A percentile compares a stretch with the other conserved stretches of the same genome.
Evolutionary conservation across 2,113 vertebrate genomes (phyloP).

Genomic region (Alethe diademata): DNA sequence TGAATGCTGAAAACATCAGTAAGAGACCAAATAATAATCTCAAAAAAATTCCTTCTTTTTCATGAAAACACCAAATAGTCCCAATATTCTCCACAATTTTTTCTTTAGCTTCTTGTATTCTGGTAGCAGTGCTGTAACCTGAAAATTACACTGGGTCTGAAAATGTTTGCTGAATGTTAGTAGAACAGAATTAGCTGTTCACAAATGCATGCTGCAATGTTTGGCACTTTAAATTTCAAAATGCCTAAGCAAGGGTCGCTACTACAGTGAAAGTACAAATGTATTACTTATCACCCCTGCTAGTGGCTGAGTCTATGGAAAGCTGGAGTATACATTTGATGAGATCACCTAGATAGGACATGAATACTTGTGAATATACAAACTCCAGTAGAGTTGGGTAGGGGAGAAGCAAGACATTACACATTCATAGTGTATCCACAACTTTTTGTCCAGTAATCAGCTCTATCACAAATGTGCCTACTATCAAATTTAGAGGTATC

Average conservation of each 20-base stretch:
- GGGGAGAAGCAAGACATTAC: neutral
- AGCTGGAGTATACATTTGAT: neutral
- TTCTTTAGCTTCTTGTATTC: neutral
- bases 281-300: neutral
- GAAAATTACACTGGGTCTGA: neutral
- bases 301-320: neutral
- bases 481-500: neutral
- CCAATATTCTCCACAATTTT: neutral
- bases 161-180: neutral
- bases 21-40: neutral
- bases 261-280: neutral
- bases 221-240: neutral
- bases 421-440: neutral
- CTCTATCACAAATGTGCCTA: neutral
- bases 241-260: neutral
- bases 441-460: neutral
- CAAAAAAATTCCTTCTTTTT: neutral
- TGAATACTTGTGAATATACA: neutral
- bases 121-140: neutral
- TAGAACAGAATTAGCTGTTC: neutral
- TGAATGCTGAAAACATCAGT: neutral
- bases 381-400: neutral
- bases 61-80: neutral
- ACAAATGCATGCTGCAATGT: neutral
- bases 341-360: neutral